Conservation (phyloP, 2,797 vertebrate genomes). For the Xenopus petersii region DNA sequence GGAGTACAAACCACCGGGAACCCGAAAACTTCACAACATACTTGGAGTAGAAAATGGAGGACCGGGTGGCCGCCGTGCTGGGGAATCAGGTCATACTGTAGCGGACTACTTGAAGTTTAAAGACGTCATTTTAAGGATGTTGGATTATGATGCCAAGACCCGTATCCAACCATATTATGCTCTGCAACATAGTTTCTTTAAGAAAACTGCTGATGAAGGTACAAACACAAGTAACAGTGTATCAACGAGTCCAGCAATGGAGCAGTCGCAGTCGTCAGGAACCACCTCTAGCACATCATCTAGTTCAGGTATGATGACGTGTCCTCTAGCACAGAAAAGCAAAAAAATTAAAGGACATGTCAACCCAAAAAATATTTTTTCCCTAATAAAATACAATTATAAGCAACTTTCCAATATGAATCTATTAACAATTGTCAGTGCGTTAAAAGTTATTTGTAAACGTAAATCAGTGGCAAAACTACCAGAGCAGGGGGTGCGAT, state of each 20-base stretch:
- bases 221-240: constrained; percentile 98
- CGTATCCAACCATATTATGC: constrained; percentile 98
- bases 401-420: too few relatives aligned
- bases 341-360: too few relatives aligned
- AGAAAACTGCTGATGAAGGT: constrained; percentile 98
- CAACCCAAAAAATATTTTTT: too few relatives aligned
- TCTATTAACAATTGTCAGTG: too few relatives aligned
- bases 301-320: constrained; percentile 82
- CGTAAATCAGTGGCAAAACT: too few relatives aligned
- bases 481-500: too few relatives aligned
- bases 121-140: constrained; percentile 99
- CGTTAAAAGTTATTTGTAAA: too few relatives aligned
- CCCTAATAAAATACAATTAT: too few relatives aligned
- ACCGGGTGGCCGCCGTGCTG: constrained; percentile 90
- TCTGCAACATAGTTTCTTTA: constrained; percentile 99
- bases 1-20: constrained; percentile 96
- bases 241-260: constrained; percentile 96
- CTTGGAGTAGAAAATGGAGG: constrained; percentile 97
- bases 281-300: constrained; percentile 98
- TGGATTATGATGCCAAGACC: constrained; percentile 98
- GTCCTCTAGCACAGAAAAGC: too few relatives aligned
- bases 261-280: constrained; percentile 98
- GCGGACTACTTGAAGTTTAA: constrained; percentile 99
- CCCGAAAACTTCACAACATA: constrained; percentile 95
- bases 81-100: constrained; percentile 96